phyloP scores from a whole-genome alignment of 2,888 invertebrate species.

The Temnothorax ravouxi region DNA sequence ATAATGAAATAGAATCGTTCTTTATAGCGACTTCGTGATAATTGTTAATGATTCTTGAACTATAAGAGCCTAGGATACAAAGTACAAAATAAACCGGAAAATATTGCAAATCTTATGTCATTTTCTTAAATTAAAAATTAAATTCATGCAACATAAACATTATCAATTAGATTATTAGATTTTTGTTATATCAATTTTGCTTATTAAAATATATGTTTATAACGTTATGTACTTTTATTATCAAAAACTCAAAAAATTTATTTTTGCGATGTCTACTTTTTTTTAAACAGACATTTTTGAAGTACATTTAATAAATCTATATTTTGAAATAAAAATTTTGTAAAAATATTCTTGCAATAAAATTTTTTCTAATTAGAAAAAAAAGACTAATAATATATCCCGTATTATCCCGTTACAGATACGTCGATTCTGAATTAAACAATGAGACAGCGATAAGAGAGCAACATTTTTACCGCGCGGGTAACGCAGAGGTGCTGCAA shows the following conservation, averaged over 20 bases:
- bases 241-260: not conserved
- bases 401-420: slow-evolving; percentile 59
- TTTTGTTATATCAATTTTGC: not conserved
- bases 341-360: not conserved
- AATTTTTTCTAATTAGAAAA: not conserved
- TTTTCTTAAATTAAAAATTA: not conserved
- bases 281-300: not conserved
- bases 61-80: not conserved
- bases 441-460: slow-evolving; percentile 88
- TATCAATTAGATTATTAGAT: not conserved
- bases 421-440: slow-evolving; percentile 74
- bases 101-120: not conserved
- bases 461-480: slow-evolving; percentile 93
- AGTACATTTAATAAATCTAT: not conserved
- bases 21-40: not conserved
- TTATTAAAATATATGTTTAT: not conserved
- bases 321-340: not conserved
- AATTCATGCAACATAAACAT: not conserved
- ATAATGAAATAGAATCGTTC: not conserved
- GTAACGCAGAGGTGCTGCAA: slow-evolving; percentile 94
- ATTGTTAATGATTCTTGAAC: not conserved
- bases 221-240: not conserved
- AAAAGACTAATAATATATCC: not conserved
- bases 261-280: not conserved
- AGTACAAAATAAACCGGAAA: not conserved